Evolutionary conservation across 2,888 invertebrate species (phyloP), one percentile per base, ranked within the genome.

Genomic region (Argyresthia goedartella): DNA sequence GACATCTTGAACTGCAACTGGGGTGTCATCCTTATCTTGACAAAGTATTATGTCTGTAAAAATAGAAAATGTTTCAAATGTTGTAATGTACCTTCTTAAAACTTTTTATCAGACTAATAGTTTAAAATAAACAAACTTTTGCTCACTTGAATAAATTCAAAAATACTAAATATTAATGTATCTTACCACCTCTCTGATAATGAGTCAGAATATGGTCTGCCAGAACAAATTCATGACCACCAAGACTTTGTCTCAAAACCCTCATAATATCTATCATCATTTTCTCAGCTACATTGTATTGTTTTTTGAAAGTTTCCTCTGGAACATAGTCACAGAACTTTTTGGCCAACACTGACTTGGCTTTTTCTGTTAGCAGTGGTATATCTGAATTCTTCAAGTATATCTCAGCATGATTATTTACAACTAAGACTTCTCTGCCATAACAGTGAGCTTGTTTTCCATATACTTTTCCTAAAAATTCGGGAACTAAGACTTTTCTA

Each of bases 151-250:
- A 43, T 14, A 11, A 43, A 36, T 50, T 46, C 49, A 54, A 41
- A 41, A 41, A 41, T 35, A 11, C 8, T 39, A 49, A 54, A 25
- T 25, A 6, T 25, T 4, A 4, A 25, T 2, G 25, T 25, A 25
- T 25, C 54, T 59, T 72, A 90, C 90, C 90, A 65, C 90, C 88
- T 70, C 88, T 87, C 58, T 88, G 81, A 65, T 89, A 91, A 62
- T 94, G 93, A 8, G 94, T 91, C 56, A 95, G 66, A 56, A 94
- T 73, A 66, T 92, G 92, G 54, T 88, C 81, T 6, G 82, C 71
- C 54, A 68, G 63, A 3, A 89, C 73, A 68, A 73, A 86, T 0
- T 88, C 72, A 15, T 76, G 64, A 7, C 87, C 84, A 0, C 88
- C 88, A 42, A 90, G 73, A n/a, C 84, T 62, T 43, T 77, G 68